These are phyloP conservation scores for Cerastis rubricosa DNA, from an alignment of 2,888 invertebrate genomes.

Conservation along the genomic window DNA sequence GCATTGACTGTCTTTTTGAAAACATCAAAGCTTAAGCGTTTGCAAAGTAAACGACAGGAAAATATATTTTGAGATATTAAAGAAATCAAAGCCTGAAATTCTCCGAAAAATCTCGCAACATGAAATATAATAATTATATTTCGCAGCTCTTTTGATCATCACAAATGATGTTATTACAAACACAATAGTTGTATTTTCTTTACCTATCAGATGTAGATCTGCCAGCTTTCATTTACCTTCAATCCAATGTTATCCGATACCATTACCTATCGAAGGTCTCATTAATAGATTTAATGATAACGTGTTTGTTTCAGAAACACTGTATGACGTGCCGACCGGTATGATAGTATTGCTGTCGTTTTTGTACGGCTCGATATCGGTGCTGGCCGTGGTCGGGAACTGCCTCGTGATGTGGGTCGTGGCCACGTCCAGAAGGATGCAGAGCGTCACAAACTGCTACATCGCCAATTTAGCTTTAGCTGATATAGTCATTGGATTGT, in stretches of 20 bases:
- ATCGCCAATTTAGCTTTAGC: slow-evolving; percentile 96
- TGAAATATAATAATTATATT: slow-evolving; percentile 19
- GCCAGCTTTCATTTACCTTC: slow-evolving; percentile 23
- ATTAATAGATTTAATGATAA: slow-evolving; percentile 29
- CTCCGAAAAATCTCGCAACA: slow-evolving; percentile 1
- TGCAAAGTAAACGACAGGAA: slow-evolving; percentile 18
- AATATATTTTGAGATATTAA: slow-evolving; percentile 2
- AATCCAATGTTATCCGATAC: slow-evolving; percentile 29
- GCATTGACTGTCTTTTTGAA: slow-evolving; percentile 17
- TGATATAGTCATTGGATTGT: slow-evolving; percentile 96
- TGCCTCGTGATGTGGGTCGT: slow-evolving; percentile 96
- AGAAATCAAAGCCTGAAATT: slow-evolving; percentile 9
- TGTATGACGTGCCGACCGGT: slow-evolving; percentile 94
- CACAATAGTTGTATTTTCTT: slow-evolving; percentile 32
- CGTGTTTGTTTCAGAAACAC: slow-evolving; percentile 86
- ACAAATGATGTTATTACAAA: slow-evolving; percentile 24
- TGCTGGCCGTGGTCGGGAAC: slow-evolving; percentile 95
- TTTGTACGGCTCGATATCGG: slow-evolving; percentile 95
- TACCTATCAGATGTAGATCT: slow-evolving; percentile 6
- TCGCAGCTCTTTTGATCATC: slow-evolving; percentile 21
- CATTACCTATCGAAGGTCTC: slow-evolving; percentile 36
- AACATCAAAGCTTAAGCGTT: slow-evolving; percentile 4
- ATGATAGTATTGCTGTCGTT: slow-evolving; percentile 94
- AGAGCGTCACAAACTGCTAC: slow-evolving; percentile 96
- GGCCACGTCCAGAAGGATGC: slow-evolving; percentile 94